These are phyloP conservation scores for Leucoma salicis DNA, from an alignment of 2,888 invertebrate species.

Conservation along the genomic window DNA sequence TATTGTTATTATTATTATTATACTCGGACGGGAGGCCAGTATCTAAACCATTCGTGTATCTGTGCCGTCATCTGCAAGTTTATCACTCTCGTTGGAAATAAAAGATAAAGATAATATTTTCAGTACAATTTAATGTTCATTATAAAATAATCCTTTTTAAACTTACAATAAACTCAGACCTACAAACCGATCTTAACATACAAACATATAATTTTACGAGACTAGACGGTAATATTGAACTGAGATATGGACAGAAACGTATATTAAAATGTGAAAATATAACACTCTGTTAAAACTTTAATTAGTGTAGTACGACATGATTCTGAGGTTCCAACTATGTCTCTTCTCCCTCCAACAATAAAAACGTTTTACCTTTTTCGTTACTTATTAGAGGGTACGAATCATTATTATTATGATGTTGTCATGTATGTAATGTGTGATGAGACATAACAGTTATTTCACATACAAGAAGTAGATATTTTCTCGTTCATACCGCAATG, in stretches of 20 bases:
- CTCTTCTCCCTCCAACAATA: too few relatives aligned
- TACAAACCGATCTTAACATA: conserved; percentile 56
- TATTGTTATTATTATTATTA: too few relatives aligned
- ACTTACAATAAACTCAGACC: conserved; percentile 63
- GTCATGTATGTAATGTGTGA: too few relatives aligned
- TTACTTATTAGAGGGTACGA: too few relatives aligned
- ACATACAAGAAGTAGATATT: too few relatives aligned
- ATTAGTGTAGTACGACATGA: neutral
- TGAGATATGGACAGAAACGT: conserved; percentile 46
- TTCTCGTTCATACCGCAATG: too few relatives aligned
- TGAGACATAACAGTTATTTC: too few relatives aligned
- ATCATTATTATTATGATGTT: too few relatives aligned
- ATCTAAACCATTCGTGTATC: neutral
- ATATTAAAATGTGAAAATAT: conserved; percentile 28
- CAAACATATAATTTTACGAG: conserved; percentile 67
- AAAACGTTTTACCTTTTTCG: too few relatives aligned
- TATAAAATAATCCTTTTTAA: conserved; percentile 66
- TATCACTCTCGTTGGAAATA: conserved; percentile 1
- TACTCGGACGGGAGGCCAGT: too few relatives aligned
- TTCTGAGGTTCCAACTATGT: neutral
- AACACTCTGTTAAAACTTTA: conserved; percentile 3
- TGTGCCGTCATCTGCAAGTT: too few relatives aligned
- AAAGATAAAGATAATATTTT: conserved; percentile 24
- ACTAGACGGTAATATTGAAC: conserved; percentile 75
- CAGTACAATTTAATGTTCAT: conserved; percentile 50